phyloP scores from a whole-genome alignment of 2,888 invertebrate genomes.

The Agrotis segetum region DNA sequence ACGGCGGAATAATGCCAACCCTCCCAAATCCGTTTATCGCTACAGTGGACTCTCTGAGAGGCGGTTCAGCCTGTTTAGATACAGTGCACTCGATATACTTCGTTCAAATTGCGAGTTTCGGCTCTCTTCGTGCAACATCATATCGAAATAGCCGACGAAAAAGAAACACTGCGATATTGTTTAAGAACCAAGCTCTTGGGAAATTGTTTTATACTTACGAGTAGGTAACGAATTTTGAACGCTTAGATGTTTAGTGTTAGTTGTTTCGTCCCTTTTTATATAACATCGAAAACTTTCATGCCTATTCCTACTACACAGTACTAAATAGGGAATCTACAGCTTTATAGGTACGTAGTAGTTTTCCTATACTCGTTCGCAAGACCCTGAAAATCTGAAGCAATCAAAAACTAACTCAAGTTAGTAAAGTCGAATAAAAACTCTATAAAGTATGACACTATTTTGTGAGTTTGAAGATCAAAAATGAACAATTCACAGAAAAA shows the following conservation, averaged over 20 bases:
- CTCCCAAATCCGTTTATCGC: constrained; percentile 87
- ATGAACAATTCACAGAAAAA: no score
- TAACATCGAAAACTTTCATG: constrained; percentile 4
- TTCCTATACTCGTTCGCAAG: no score
- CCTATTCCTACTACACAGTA: no score
- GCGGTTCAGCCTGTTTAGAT: constrained; percentile 78
- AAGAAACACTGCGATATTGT: constrained; percentile 70
- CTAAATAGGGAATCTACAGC: no score
- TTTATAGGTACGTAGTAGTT: no score
- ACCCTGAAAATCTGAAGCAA: no score
- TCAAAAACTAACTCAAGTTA: no score
- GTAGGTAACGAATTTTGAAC: constrained; percentile 28
- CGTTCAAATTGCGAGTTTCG: constrained; percentile 73
- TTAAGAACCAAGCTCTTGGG: constrained; percentile 49
- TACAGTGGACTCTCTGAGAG: constrained; percentile 76
- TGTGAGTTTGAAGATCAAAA: no score
- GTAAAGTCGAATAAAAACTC: no score
- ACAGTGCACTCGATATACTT: constrained; percentile 81
- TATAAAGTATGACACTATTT: no score
- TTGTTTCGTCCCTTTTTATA: constrained; percentile 1
- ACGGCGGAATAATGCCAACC: constrained; percentile 81
- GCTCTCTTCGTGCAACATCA: constrained; percentile 62
- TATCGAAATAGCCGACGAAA: constrained; percentile 60
- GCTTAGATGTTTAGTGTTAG: constrained; percentile 21
- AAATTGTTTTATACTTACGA: constrained; percentile 44